Evolutionary conservation across 2,888 invertebrate species (phyloP), one percentile per base, ranked within the genome.

Genomic region (Chorisops tibialis): DNA sequence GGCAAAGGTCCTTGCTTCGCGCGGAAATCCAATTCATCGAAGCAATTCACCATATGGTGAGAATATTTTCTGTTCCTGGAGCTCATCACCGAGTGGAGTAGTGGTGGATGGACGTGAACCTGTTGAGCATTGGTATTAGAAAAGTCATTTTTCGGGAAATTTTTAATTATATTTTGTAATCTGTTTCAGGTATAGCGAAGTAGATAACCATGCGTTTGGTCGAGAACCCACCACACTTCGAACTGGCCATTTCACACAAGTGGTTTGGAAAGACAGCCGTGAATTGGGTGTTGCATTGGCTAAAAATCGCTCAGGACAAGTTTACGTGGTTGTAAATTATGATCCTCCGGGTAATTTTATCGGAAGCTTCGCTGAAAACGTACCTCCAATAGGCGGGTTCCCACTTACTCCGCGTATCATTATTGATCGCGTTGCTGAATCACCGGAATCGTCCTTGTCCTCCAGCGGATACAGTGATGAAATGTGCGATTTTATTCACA

Each of bases 321-420:
- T 90, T 60, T 91, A 89, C 72, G 92, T 94, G 0, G 94, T 95
- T 1, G 91, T 89, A 38, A 89, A 93, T 76, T 95, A 95, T 76
- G 85, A 84, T 68, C 95, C 95, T 0, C 89, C 93, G 0, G 95
- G 94, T 4, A 95, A 95, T 76, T 87, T 89, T 69, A 83, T 89
- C 48, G 90, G 90, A 9, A 86, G 87, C 72, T 91, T 88, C 73
- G 80, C 84, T 4, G 83, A 82, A 52, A 89, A 91, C 73, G 90
- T 91, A 5, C 85, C 83, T 12, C 86, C 88, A 37, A 78, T 84
- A 50, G 79, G 79, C 68, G 74, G 75, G 4, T 73, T 74, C 48
- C 66, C 67, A 18, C 56, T 59, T 63, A 68, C 64, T 63, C 66
- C 64, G 67, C 61, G 73, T 70, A 67, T 70, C 49, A 64, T 69